Base-by-base conservation (phyloP, 1,140 invertebrate genomes). In the Bursaphelenchus mucronatus region DNA sequence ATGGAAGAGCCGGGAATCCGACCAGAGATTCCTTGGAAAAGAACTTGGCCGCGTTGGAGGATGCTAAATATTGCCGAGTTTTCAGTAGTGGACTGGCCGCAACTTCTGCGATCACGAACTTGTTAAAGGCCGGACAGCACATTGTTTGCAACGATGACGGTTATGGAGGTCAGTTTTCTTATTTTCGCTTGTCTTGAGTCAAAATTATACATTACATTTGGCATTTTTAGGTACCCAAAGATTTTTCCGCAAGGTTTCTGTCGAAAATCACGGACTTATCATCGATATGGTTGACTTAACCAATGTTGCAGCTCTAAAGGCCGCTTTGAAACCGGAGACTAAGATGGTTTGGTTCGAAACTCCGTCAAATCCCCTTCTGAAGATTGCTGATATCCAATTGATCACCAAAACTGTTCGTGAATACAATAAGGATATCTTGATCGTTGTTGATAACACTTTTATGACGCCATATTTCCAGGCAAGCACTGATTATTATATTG, bases 401-500 rank as follows among this genome's bases (percentile, higher is more conserved):
- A 84, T 94, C 39, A 80, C 86, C 0, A 85, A 88, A 66, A 74
- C 88, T 40, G 85, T 88, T 0, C 87, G 87, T 53, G 80, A 70
- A 69, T 83, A 71, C 81, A 84, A 88, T 62, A 64, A 70, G 9
- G 86, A 88, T 30, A 87, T 93, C 46, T 86, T 96, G 70, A 82
- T 95, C 17, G 89, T 90, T 0, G 91, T 97, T 2, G 95, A 99
- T 78, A 97, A 97, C 81, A 98, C 94, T 6, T 98, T 98, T 82
- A 85, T 96, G 62, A 92, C 92, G 6, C 86, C 92, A n/a, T 96
- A 94, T 80, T 90, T 94, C 64, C 93, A 96, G 83, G 86, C 87
- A 81, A 80, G 45, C 49, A 13, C 10, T 21, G 2, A 13, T 55
- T 9, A 17, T 50, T n/a, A 67, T 45, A 57, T 39, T 68, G 8